Base-by-base conservation (phyloP, 2,888 invertebrate genomes). In the Eupelmus urozonus region DNA sequence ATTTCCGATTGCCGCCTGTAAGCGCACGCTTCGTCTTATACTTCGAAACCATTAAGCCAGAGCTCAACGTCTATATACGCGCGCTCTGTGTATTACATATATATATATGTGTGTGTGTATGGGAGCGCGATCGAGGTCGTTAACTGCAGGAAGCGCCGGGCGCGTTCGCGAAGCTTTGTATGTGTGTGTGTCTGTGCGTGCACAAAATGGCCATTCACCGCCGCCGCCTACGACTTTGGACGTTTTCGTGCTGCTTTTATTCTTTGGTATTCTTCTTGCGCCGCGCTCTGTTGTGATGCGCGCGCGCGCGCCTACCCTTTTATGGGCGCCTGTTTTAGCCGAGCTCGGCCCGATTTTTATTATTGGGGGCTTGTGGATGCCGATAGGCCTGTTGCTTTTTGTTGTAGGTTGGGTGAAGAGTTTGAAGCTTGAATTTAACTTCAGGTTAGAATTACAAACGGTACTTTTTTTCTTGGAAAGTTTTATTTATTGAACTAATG, bases 81-180 rank as follows among this genome's bases (percentile, higher is more conserved):
- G 40, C 13, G 16, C 13, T 5, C 9, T n/a, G n/a, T n/a, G n/a
- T n/a, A 9, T 23, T 27, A 18, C 55, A 29, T 29, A 9, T 57
- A 27, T 57, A 45, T 34, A 23, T 57, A 3, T 70, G 34, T 53
- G 23, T 51, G n/a, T 40, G 40, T 20, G 83, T 85, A 85, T 86
- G 85, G 86, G 85, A 84, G 84, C 85, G 85, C 86, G 85, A 88
- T 88, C 85, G 87, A 83, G 88, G 88, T 88, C 88, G 87, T 88
- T 88, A 87, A 87, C 88, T 87, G 87, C 87, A 88, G 88, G 88
- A 88, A 88, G 86, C 87, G 85, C 84, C 85, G 82, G 83, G 84
- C 84, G 80, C 82, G 81, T 78, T 51, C 7, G 25, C n/a, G 20
- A 45, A 11, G 13, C n/a, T n/a, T 11, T 25, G 62, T 42, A 16